These are phyloP conservation scores for Empidonax alnorum DNA, from an alignment of 2,113 vertebrate species.

Conservation along the genomic window DNA sequence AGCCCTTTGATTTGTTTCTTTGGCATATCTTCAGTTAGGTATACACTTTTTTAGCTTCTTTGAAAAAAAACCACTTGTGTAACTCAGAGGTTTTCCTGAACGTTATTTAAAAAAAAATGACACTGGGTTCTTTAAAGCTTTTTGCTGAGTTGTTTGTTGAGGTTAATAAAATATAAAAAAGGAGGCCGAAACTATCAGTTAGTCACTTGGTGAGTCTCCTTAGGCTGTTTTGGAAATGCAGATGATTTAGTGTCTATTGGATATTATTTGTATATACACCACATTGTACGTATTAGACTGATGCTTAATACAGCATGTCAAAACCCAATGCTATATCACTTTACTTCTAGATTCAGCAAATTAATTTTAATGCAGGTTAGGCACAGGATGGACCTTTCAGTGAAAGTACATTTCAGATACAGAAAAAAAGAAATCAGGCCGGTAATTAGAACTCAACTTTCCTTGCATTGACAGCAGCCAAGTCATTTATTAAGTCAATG, in stretches of 20 bases:
- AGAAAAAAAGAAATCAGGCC: constrained; percentile 27
- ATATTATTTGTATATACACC: background rate
- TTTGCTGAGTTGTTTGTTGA: background rate
- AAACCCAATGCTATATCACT: background rate
- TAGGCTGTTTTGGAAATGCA: background rate
- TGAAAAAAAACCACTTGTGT: background rate
- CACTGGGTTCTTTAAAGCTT: background rate
- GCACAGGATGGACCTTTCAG: constrained; percentile 27
- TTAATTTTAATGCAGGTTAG: constrained; percentile 38
- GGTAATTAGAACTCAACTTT: constrained; percentile 72
- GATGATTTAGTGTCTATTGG: background rate
- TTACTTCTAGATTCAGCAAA: background rate
- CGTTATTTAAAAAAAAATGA: background rate
- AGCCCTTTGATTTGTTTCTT: background rate
- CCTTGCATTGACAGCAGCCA: constrained; percentile 63
- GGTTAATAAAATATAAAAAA: background rate
- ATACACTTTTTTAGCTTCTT: background rate
- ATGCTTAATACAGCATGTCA: background rate
- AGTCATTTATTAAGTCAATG: constrained; percentile 79
- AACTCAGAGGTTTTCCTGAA: background rate
- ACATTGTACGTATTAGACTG: background rate
- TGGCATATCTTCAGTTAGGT: background rate
- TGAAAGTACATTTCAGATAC: constrained; percentile 46
- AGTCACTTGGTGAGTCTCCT: background rate
- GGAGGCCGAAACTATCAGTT: background rate